Percentiles rank a stretch among this genome's conserved stretches.
Evolutionary conservation across 2,888 invertebrate species (phyloP).

Genomic region (Andrena trimmerana): DNA sequence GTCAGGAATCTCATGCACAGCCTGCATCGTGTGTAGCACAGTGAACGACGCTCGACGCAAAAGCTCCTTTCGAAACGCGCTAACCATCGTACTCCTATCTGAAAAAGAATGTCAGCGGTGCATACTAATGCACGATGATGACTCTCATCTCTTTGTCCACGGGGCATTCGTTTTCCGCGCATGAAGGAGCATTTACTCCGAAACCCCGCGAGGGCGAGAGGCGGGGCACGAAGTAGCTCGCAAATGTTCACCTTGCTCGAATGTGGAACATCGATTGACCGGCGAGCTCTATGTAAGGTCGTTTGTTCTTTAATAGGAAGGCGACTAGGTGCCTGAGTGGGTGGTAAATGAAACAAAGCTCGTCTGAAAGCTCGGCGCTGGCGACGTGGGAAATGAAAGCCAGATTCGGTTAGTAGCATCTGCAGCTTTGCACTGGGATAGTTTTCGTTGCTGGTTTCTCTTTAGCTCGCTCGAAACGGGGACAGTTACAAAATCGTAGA

Average conservation of each 20-base stretch:
- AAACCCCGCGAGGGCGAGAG: slow-evolving; percentile 15
- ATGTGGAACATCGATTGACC: slow-evolving; percentile 70
- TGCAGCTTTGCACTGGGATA: slow-evolving; percentile 3
- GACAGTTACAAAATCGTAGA: slow-evolving; percentile 19
- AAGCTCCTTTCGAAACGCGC: not conserved
- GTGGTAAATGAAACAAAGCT: slow-evolving; percentile 51
- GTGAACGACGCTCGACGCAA: not conserved
- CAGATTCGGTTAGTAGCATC: slow-evolving; percentile 19
- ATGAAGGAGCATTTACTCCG: slow-evolving; percentile 20
- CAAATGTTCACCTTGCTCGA: slow-evolving; percentile 57
- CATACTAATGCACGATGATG: slow-evolving; percentile 2
- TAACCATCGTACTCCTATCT: not conserved
- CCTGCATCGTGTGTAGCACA: too few species aligned
- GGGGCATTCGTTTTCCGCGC: slow-evolving; percentile 21
- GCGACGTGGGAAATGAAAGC: slow-evolving; percentile 42
- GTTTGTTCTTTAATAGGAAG: slow-evolving; percentile 67
- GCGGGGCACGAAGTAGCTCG: slow-evolving; percentile 15
- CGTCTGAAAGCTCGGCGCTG: slow-evolving; percentile 34
- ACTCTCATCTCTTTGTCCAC: slow-evolving; percentile 8
- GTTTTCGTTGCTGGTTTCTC: slow-evolving; percentile 29
- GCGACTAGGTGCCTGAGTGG: slow-evolving; percentile 20
- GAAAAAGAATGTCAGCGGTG: not conserved
- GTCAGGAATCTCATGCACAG: too few species aligned
- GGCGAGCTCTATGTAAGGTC: slow-evolving; percentile 59
- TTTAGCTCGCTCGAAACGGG: slow-evolving; percentile 24